Percentiles rank a stretch among this genome's conserved stretches.
phyloP scores from a whole-genome alignment of 2,113 vertebrate species.

The Periophthalmodon schlosseri region DNA sequence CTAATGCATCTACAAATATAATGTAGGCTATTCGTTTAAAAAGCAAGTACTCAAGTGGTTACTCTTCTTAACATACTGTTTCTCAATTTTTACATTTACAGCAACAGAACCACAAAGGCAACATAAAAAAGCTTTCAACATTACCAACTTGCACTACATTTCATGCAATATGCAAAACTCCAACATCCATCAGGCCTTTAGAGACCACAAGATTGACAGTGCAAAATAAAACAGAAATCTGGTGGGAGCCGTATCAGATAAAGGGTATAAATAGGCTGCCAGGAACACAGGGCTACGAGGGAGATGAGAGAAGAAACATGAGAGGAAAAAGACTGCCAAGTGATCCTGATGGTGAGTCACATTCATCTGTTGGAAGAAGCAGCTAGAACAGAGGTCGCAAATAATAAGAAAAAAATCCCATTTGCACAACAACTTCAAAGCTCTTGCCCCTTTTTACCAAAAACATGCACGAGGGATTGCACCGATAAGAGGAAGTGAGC shows the following conservation, averaged over 20 bases:
- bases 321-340: conserved; percentile 27
- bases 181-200: not conserved
- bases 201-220: conserved; percentile 18
- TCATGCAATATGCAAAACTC: conserved; percentile 3
- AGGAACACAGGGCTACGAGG: conserved; percentile 39
- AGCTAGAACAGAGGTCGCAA: conserved; percentile 9
- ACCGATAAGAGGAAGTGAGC: conserved; percentile 56
- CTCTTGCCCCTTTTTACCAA: conserved; percentile 26
- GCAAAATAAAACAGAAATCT: conserved; percentile 30
- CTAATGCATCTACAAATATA: not conserved
- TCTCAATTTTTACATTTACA: not conserved
- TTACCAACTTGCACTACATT: not conserved
- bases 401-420: conserved; percentile 36
- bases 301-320: conserved; percentile 34
- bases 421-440: conserved; percentile 62
- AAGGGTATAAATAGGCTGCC: conserved; percentile 35
- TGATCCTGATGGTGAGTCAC: conserved; percentile 41
- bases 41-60: not conserved
- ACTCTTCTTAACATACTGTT: not conserved
- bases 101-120: not conserved
- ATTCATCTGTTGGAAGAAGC: conserved; percentile 37
- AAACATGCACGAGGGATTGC: conserved; percentile 31
- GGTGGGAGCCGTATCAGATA: conserved; percentile 34
- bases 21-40: not conserved
- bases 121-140: not conserved